Conservation (phyloP, 2,888 invertebrate genomes). For the Tiliacea aurago region DNA sequence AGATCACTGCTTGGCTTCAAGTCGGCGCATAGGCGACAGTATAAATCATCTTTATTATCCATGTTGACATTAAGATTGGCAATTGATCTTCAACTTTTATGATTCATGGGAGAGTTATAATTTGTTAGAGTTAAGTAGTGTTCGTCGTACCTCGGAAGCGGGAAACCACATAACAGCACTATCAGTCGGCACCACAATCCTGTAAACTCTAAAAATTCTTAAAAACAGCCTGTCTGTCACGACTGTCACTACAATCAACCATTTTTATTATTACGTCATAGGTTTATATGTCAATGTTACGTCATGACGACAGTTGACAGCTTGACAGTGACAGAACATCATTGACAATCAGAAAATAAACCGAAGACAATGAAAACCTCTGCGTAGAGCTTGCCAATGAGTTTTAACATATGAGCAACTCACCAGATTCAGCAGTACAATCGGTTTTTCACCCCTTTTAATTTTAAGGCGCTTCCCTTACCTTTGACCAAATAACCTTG, state of each 20-base stretch:
- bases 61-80: conserved; percentile 10
- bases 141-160: neutral
- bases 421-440: neutral
- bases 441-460: neutral
- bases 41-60: conserved; percentile 35
- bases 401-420: too few species aligned
- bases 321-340: neutral
- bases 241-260: neutral
- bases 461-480: too few species aligned
- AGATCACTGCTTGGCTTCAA: conserved; percentile 30
- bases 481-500: too few species aligned
- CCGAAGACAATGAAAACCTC: neutral
- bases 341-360: neutral
- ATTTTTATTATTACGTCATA: too few species aligned
- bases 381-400: neutral
- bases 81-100: neutral
- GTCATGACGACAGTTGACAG: conserved; percentile 6
- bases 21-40: conserved; percentile 52
- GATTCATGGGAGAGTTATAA: neutral
- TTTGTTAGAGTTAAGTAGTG: neutral
- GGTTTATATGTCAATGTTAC: neutral
- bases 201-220: too few species aligned
- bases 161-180: neutral
- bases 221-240: too few species aligned
- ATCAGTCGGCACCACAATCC: neutral